Percentiles rank a stretch among this genome's conserved stretches.
These are phyloP conservation scores for Tachypleus tridentatus DNA, from an alignment of 1,140 invertebrate genomes.

Conservation along the genomic window DNA sequence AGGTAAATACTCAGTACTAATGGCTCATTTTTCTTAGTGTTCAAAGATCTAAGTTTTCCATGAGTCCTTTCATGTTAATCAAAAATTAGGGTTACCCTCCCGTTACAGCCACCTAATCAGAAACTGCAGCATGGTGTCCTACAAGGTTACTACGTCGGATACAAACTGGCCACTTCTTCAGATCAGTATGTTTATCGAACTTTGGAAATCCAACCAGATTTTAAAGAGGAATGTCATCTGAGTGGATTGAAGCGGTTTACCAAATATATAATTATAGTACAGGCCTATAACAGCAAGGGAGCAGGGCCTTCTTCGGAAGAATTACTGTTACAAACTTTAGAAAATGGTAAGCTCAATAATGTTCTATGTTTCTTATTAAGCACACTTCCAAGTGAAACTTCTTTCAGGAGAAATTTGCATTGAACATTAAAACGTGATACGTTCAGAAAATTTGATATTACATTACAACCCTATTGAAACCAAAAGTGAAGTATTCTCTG, in stretches of 20 bases:
- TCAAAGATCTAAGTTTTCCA: too few species aligned
- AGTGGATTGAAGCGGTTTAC: constrained; percentile 58
- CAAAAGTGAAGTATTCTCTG: too few species aligned
- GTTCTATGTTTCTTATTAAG: too few species aligned
- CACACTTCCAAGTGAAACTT: too few species aligned
- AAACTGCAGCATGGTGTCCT: constrained; percentile 31
- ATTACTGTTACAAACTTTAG: constrained; percentile 26
- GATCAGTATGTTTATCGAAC: constrained; percentile 29
- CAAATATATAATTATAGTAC: constrained; percentile 37
- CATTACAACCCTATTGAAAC: too few species aligned
- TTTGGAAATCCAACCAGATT: constrained; percentile 21
- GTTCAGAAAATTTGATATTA: too few species aligned
- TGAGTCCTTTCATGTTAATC: too few species aligned
- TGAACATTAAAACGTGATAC: too few species aligned
- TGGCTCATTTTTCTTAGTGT: too few species aligned
- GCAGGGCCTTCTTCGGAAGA: constrained; percentile 33
- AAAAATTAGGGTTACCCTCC: too few species aligned
- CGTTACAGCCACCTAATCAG: constrained; percentile 21
- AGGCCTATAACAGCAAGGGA: constrained; percentile 38
- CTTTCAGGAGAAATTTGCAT: too few species aligned
- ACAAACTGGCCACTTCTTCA: constrained; percentile 32
- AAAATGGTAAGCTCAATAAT: constrained; percentile 10
- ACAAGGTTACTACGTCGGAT: constrained; percentile 39
- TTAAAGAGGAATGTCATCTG: constrained; percentile 28
- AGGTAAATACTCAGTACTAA: too few species aligned